phyloP scores from a whole-genome alignment of 1,140 invertebrate genomes.

The Thaumatotibia leucotreta region DNA sequence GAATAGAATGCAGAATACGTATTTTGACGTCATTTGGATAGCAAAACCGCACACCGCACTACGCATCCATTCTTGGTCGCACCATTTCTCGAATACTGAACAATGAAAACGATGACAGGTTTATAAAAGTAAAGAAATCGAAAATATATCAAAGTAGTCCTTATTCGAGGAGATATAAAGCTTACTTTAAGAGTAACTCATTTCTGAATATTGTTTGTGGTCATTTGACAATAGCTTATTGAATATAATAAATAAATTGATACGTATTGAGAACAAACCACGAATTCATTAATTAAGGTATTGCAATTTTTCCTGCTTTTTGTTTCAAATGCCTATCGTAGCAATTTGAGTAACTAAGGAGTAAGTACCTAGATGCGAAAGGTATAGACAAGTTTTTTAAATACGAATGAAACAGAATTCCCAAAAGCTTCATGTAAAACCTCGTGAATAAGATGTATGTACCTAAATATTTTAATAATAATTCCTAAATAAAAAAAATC shows the following conservation, averaged over 20 bases:
- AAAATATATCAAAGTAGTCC: neutral
- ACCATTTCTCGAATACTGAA: no score
- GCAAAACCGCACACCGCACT: no score
- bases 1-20: no score
- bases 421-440: neutral
- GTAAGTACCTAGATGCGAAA: no score
- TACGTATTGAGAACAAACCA: neutral
- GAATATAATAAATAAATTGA: neutral
- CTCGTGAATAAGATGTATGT: neutral
- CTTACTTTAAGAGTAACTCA: neutral
- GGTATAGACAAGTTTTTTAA: no score
- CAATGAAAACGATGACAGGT: neutral
- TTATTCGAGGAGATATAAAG: neutral
- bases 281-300: no score
- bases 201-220: neutral
- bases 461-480: neutral
- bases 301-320: no score
- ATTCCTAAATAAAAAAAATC: neutral
- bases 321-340: no score
- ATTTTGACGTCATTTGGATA: no score
- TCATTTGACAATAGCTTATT: neutral
- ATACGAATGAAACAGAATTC: no score
- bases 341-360: no score
- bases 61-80: no score
- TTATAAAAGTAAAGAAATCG: neutral